Percentiles rank a stretch among this genome's conserved stretches.
phyloP scores from a whole-genome alignment of 2,888 invertebrate genomes.

The Hanleya hanleyi region DNA sequence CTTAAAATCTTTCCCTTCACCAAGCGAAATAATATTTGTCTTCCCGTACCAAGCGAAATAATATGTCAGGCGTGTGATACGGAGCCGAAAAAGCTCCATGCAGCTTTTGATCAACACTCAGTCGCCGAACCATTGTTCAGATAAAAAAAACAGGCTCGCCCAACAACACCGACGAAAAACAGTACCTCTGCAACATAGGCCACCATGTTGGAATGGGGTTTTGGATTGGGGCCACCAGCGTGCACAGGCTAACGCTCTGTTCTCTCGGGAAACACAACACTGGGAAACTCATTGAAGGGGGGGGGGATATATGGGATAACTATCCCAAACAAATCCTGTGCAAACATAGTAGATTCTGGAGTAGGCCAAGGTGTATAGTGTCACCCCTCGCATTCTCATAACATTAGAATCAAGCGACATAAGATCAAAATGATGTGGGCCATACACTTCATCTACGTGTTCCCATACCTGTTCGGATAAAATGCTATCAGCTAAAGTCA shows the following conservation, averaged over 20 bases:
- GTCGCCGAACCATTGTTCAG: not conserved
- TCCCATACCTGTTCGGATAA: slow-evolving; percentile 16
- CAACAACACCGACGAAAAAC: not conserved
- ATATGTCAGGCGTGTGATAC: not conserved
- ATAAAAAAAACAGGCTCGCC: not conserved
- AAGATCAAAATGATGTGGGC: slow-evolving; percentile 31
- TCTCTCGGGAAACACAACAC: slow-evolving; percentile 21
- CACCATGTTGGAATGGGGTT: slow-evolving; percentile 30
- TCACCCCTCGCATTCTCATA: slow-evolving; percentile 8
- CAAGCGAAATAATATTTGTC: not conserved
- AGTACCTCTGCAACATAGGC: slow-evolving; percentile 14
- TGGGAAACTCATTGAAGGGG: slow-evolving; percentile 19
- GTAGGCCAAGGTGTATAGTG: slow-evolving; percentile 20
- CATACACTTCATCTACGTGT: slow-evolving; percentile 19
- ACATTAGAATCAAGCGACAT: slow-evolving; percentile 35
- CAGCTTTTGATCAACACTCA: not conserved
- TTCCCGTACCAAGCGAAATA: no score
- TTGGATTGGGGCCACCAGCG: slow-evolving; percentile 19
- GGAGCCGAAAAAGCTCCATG: not conserved
- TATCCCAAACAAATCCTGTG: slow-evolving; percentile 22
- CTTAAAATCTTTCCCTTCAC: not conserved
- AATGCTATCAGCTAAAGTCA: slow-evolving; percentile 15
- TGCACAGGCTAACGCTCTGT: slow-evolving; percentile 10
- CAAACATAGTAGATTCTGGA: slow-evolving; percentile 28
- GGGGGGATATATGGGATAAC: slow-evolving; percentile 31